Base-by-base conservation (phyloP, 1,140 invertebrate species). In the Pantala flavescens region DNA sequence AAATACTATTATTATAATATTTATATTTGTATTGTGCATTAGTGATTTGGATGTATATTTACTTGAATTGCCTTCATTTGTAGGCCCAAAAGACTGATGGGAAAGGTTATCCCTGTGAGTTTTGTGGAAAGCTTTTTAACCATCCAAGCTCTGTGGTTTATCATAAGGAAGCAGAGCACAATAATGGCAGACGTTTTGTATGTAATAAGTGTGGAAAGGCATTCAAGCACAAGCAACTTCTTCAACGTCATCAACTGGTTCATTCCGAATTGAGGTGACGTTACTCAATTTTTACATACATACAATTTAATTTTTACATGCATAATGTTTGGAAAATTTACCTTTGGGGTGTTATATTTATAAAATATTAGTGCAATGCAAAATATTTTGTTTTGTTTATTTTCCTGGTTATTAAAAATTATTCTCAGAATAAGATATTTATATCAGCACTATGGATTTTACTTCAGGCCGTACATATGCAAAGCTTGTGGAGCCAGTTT, bases 151-250 rank as follows among this genome's bases (percentile, higher is more conserved):
- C 90, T 1, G 84, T 91, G 23, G 81, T 89, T 23, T 91, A 91
- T 81, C 90, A 91, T 80, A 89, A 89, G 79, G 87, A 90, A 80
- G 84, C 89, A 0, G 88, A 88, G 78, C 90, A 91, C 78, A 88
- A 87, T 76, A 84, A 87, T 76, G 86, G 86, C 1, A 83, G 86
- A 73, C 83, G 85, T 75, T 91, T 88, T 82, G 87, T 89, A 12
- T 92, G 90, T 80, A 88, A 86, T 76, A 89, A 89, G 79, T 92
- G 90, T 81, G 85, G 86, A 21, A 90, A 90, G 78, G 83, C 82
- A 77, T 92, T 92, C 79, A 89, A 90, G 76, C 90, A 91, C 79
- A 88, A 87, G 71, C 89, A 90, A 78, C 80, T 91, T 43, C 80
- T 91, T 71, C 86, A 89, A 78, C 81, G 88, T 10, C 89, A 91